phyloP scores from a whole-genome alignment of 2,888 invertebrate genomes.

The Bombylius major region DNA sequence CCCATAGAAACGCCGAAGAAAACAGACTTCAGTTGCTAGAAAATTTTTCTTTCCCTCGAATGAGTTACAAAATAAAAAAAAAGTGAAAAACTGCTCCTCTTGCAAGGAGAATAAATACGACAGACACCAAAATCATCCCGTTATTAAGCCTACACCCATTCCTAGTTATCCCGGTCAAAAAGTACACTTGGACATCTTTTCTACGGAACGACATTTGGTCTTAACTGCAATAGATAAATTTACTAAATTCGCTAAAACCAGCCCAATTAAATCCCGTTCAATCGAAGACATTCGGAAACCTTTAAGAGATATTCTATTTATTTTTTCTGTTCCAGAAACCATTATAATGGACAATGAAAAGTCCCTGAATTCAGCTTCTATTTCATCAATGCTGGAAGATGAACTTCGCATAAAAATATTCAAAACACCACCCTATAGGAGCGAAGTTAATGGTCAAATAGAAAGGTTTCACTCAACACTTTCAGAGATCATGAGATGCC shows the following conservation, averaged over 20 bases:
- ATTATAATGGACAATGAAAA: background rate
- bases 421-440: conserved; percentile 11
- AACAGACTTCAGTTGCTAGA: background rate
- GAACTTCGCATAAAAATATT: conserved; percentile 12
- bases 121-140: conserved; percentile 8
- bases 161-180: background rate
- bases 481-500: conserved; percentile 13
- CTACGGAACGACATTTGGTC: background rate
- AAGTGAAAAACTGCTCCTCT: background rate
- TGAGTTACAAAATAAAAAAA: background rate
- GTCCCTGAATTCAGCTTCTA: background rate
- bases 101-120: conserved; percentile 3
- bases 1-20: conserved; percentile 8
- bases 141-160: background rate
- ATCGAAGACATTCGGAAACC: background rate
- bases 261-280: background rate
- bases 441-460: conserved; percentile 9
- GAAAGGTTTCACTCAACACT: conserved; percentile 16
- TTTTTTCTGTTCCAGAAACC: background rate
- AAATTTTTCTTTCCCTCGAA: background rate
- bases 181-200: background rate
- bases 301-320: background rate
- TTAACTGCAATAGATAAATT: background rate
- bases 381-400: conserved; percentile 12
- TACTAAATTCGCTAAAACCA: background rate